Base-by-base conservation (phyloP, 1,140 invertebrate genomes). In the Saxidomus purpurata region DNA sequence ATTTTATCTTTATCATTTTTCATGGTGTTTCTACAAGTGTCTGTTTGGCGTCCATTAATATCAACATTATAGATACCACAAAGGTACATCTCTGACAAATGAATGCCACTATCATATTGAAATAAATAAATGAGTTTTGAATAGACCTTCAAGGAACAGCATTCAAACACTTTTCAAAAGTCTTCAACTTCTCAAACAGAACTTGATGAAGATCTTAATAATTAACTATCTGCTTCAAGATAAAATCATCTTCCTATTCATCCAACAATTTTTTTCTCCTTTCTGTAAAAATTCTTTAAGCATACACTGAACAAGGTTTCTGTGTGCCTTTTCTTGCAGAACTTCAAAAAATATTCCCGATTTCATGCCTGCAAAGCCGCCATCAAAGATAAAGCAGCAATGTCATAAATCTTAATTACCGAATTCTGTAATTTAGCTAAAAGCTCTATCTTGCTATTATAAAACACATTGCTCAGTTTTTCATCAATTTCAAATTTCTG, bases 401-500 rank as follows among this genome's bases (percentile, higher is more conserved):
- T 55, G 3, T 67, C 61, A 67, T 67, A 31, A 67, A 61, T 61
- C 55, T n/a, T 19, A 67, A 67, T 67, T 31, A 67, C 61, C 6
- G 28, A 36, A 28, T 67, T 67, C 31, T 31, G 28, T 31, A 67
- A 67, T 31, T 67, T 31, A 67, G 19, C 61, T 67, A 28, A 67
- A 67, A 67, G 61, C 28, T 31, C 61, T 36, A 67, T 31, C 61
- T 8, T 13, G 28, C 31, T 22, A 4, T n/a, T 67, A 67, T 55
- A 55, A 4, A 55, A 55, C 52, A 55, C 52, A 13, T 8, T 11
- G 61, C 61, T 67, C 52, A 67, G 19, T 67, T 67, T 67, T 67
- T 8, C 31, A 67, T 67, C 61, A 67, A 67, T 67, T 67, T 67
- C 31, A 67, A 67, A 28, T 31, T 67, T 67, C 61, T 67, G 61